These are phyloP conservation scores for Diploscapter pachys DNA, from an alignment of 1,140 invertebrate genomes.

Conservation along the genomic window DNA sequence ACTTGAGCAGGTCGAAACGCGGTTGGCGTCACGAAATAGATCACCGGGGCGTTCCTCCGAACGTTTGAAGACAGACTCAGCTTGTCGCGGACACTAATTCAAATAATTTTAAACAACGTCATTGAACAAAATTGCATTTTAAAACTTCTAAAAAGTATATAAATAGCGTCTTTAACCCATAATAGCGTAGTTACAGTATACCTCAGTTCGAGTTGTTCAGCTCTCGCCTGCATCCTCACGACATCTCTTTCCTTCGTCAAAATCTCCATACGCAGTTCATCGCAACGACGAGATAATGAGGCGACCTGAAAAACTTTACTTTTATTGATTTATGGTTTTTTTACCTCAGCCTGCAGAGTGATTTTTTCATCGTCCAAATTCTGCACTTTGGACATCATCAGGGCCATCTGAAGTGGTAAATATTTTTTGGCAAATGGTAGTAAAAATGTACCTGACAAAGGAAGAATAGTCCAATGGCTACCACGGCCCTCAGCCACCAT, in stretches of 20 bases:
- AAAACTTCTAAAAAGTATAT: slow-evolving; percentile 1
- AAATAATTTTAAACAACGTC: neutral
- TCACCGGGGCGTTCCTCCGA: slow-evolving; percentile 9
- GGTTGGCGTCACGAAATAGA: slow-evolving; percentile 81
- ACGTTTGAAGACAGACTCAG: slow-evolving; percentile 11
- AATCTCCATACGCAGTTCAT: slow-evolving; percentile 14
- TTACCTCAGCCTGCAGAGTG: slow-evolving; percentile 16
- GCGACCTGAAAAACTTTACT: slow-evolving; percentile 10
- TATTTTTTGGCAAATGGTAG: slow-evolving; percentile 1
- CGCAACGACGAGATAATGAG: slow-evolving; percentile 15
- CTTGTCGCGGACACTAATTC: slow-evolving; percentile 21
- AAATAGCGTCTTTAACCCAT: neutral
- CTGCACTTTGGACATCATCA: slow-evolving; percentile 15
- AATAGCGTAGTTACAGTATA: neutral
- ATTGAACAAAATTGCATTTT: neutral
- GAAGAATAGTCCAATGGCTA: slow-evolving; percentile 23
- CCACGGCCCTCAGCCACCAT: slow-evolving; percentile 30
- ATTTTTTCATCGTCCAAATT: slow-evolving; percentile 16
- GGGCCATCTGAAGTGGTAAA: too few relatives aligned
- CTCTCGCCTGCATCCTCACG: slow-evolving; percentile 9
- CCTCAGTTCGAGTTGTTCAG: slow-evolving; percentile 21
- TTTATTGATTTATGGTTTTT: neutral
- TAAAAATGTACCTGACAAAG: slow-evolving; percentile 19
- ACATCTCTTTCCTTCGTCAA: slow-evolving; percentile 22
- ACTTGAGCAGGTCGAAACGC: slow-evolving; percentile 72